A percentile compares a stretch with the other conserved stretches of the same genome.
Conservation (phyloP, 2,888 invertebrate species). For the Cantharis rustica region DNA sequence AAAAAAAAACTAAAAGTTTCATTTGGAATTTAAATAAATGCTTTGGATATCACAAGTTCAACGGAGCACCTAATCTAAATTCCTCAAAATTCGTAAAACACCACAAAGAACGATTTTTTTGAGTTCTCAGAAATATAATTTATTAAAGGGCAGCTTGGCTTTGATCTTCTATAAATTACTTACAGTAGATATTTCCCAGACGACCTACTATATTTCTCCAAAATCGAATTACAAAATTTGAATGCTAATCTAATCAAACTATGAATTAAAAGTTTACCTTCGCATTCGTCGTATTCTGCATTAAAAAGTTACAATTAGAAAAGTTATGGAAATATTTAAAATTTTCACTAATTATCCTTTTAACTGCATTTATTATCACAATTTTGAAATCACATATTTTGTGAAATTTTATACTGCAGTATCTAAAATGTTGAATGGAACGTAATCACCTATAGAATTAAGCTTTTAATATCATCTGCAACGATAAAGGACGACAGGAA, state of each 20-base stretch:
- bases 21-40: background rate
- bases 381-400: background rate
- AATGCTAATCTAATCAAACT: background rate
- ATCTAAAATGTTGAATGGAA: background rate
- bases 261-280: background rate
- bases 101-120: background rate
- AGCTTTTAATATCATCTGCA: background rate
- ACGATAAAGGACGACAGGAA: background rate
- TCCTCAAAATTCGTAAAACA: conserved; percentile 2
- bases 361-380: no score
- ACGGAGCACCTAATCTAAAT: background rate
- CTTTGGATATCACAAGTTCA: background rate
- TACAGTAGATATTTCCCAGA: conserved; percentile 6
- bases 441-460: background rate
- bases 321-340: no score
- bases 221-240: conserved; percentile 5
- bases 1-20: background rate
- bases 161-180: conserved; percentile 9
- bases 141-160: conserved; percentile 3
- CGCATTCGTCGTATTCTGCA: background rate
- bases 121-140: conserved; percentile 2
- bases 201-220: background rate
- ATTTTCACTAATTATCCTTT: no score
- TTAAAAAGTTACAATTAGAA: no score
- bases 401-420: background rate